Conservation (phyloP, 2,113 vertebrate species). For the Oceanites oceanicus region DNA sequence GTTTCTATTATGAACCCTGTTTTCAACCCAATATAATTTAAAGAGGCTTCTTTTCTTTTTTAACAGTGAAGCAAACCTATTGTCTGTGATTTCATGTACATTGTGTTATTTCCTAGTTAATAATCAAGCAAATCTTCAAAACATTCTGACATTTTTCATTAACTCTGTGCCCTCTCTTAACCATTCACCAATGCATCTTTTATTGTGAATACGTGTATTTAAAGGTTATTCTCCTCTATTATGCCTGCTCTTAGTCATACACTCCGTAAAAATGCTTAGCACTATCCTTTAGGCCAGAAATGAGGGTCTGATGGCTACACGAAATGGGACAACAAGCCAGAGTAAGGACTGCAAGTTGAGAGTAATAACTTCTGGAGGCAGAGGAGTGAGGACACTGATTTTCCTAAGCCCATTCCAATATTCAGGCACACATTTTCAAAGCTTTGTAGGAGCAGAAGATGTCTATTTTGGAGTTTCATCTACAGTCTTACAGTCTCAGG, state of each 20-base stretch:
- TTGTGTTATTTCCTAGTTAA: not conserved
- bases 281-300: not conserved
- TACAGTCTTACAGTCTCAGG: not conserved
- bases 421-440: not conserved
- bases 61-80: not conserved
- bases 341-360: not conserved
- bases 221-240: not conserved
- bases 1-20: constrained; percentile 22
- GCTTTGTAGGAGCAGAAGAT: not conserved
- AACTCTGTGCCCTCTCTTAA: not conserved
- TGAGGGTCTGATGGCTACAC: not conserved
- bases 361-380: not conserved
- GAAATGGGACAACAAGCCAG: not conserved
- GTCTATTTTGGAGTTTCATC: not conserved
- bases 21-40: constrained; percentile 9
- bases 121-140: not conserved
- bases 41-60: not conserved
- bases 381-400: not conserved
- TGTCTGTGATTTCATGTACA: not conserved
- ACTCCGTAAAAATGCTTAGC: not conserved
- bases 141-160: constrained; percentile 1
- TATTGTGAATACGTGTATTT: not conserved
- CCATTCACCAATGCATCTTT: not conserved
- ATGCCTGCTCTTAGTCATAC: not conserved
- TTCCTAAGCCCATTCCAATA: not conserved